Conservation (phyloP, 1,140 invertebrate genomes). For the Sogatella furcifera region DNA sequence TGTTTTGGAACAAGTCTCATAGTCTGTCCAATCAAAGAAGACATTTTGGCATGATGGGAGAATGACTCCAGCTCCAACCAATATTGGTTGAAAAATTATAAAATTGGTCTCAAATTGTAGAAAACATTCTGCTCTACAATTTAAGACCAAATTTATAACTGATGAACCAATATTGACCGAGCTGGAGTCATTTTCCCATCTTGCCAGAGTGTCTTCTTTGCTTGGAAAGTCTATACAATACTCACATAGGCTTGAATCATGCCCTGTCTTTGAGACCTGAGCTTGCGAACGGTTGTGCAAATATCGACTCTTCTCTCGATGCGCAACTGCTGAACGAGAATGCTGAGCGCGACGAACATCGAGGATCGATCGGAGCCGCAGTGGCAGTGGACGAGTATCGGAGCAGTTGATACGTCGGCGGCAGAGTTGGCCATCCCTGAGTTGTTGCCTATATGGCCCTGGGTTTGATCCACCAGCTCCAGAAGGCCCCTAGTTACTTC, state of each 20-base stretch:
- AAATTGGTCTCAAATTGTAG: no score
- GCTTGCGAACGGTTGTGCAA: slow-evolving; percentile 68
- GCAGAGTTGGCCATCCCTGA: slow-evolving; percentile 1
- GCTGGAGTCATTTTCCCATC: no score
- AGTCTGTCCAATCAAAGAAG: no score
- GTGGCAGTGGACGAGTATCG: slow-evolving; percentile 73
- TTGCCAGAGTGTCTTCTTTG: no score
- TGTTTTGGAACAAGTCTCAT: no score
- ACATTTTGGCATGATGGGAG: no score
- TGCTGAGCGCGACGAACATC: slow-evolving; percentile 77
- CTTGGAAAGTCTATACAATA: no score
- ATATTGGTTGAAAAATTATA: no score
- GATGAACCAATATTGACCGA: no score
- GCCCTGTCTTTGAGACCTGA: slow-evolving; percentile 69
- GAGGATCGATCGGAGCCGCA: slow-evolving; percentile 77
- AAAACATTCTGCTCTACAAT: no score
- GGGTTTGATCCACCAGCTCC: slow-evolving; percentile 62
- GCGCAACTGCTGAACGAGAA: slow-evolving; percentile 70
- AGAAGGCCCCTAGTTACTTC: slow-evolving; percentile 73
- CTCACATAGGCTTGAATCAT: slow-evolving; percentile 75
- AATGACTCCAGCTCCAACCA: no score
- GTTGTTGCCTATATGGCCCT: slow-evolving; percentile 7
- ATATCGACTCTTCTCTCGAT: slow-evolving; percentile 76
- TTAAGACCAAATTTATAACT: no score
- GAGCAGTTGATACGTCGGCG: slow-evolving; percentile 31